A percentile compares a stretch with the other conserved stretches of the same genome.
These are phyloP conservation scores for Asteroscopus sphinx DNA, from an alignment of 2,888 invertebrate genomes.

Conservation along the genomic window DNA sequence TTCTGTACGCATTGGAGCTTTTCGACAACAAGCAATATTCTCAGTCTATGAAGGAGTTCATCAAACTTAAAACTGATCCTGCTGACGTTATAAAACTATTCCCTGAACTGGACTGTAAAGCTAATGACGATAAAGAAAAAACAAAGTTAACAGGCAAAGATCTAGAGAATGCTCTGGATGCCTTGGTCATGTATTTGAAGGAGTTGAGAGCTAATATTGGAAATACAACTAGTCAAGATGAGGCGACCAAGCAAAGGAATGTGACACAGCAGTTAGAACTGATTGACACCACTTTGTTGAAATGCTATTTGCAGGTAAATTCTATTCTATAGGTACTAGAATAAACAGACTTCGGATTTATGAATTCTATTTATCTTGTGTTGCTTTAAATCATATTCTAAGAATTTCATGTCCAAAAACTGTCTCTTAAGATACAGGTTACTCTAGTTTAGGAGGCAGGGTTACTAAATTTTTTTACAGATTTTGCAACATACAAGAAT, in stretches of 20 bases:
- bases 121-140: constrained; percentile 61
- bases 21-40: constrained; percentile 97
- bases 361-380: too few relatives aligned
- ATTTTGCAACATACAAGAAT: too few relatives aligned
- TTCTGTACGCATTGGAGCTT: constrained; percentile 96
- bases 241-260: constrained; percentile 69
- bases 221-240: constrained; percentile 61
- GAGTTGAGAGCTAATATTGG: constrained; percentile 91
- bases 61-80: constrained; percentile 97
- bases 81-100: constrained; percentile 98
- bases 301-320: constrained; percentile 97
- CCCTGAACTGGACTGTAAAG: constrained; percentile 94
- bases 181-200: constrained; percentile 97
- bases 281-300: constrained; percentile 98
- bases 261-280: constrained; percentile 92
- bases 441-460: too few relatives aligned
- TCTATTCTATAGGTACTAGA: too few relatives aligned
- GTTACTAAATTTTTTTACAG: too few relatives aligned
- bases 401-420: too few relatives aligned
- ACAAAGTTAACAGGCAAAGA: constrained; percentile 93
- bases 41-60: constrained; percentile 97
- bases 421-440: too few relatives aligned
- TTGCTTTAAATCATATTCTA: too few relatives aligned
- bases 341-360: too few relatives aligned
- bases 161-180: constrained; percentile 95